Conservation (phyloP, 1,140 invertebrate species). For the Cataglyphis hispanica region DNA sequence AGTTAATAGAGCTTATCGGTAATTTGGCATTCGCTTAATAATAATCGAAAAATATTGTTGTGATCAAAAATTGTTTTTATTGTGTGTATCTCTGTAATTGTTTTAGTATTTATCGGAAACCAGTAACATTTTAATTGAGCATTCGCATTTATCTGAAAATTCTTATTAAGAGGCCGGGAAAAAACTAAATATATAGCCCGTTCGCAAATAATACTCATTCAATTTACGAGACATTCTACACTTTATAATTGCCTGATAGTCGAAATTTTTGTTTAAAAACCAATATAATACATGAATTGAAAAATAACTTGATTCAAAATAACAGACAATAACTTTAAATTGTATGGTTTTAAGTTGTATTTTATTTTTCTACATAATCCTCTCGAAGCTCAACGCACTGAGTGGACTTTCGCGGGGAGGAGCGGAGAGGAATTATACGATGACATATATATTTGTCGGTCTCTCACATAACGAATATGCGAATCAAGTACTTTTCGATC, state of each 20-base stretch:
- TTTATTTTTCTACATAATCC: too few relatives aligned
- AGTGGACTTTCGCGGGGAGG: too few relatives aligned
- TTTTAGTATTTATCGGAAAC: conserved; percentile 41
- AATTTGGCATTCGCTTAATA: conserved; percentile 21
- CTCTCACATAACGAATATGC: too few relatives aligned
- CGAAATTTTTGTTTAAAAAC: background rate
- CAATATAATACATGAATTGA: background rate
- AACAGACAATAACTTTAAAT: too few relatives aligned
- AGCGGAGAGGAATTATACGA: too few relatives aligned
- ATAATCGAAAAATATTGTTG: background rate
- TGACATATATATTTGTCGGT: too few relatives aligned
- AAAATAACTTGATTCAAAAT: too few relatives aligned
- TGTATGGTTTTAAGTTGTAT: too few relatives aligned
- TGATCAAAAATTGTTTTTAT: conserved; percentile 31
- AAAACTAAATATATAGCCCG: conserved; percentile 15
- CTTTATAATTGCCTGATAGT: conserved; percentile 6
- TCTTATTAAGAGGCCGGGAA: background rate
- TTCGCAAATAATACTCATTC: conserved; percentile 36
- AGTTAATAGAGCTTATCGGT: conserved; percentile 11
- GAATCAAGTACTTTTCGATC: too few relatives aligned
- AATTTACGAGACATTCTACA: conserved; percentile 21
- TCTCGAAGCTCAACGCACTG: too few relatives aligned
- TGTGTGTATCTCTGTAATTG: background rate
- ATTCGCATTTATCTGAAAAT: background rate
- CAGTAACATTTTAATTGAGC: conserved; percentile 46